Evolutionary conservation across 2,888 invertebrate species (phyloP).

Genomic region (Pseudanteris insignis): DNA sequence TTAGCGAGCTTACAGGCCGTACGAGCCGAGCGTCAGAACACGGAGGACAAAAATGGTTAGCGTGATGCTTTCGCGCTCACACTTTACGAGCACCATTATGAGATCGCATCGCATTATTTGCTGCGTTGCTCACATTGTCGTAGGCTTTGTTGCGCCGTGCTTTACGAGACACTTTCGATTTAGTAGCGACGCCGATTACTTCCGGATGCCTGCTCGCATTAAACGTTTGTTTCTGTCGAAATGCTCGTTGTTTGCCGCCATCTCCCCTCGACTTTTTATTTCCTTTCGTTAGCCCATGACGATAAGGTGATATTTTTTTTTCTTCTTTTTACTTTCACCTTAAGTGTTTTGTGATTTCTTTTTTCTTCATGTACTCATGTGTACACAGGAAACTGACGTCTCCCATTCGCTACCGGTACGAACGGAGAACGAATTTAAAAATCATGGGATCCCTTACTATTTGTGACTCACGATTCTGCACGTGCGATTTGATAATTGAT

Average conservation of each 20-base stretch:
- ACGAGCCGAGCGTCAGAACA: too few relatives aligned
- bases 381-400: too few relatives aligned
- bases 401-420: too few relatives aligned
- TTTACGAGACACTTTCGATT: constrained; percentile 57
- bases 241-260: constrained; percentile 25
- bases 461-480: neutral
- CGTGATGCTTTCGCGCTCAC: constrained; percentile 31
- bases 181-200: constrained; percentile 55
- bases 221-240: constrained; percentile 57
- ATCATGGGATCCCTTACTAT: too few relatives aligned
- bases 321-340: too few relatives aligned
- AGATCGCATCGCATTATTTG: constrained; percentile 52
- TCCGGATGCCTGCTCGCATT: constrained; percentile 59
- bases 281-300: neutral
- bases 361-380: too few relatives aligned
- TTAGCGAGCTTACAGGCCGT: too few relatives aligned
- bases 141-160: constrained; percentile 51
- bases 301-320: too few relatives aligned
- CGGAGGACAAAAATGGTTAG: constrained; percentile 23
- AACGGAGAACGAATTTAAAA: too few relatives aligned
- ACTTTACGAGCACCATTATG: constrained; percentile 50
- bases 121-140: constrained; percentile 52
- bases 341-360: too few relatives aligned
- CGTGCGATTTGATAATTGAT: too few relatives aligned
- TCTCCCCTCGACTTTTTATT: constrained; percentile 20